A percentile compares a stretch with the other conserved stretches of the same genome.
Conservation (phyloP, 2,888 invertebrate species). For the Ptychoptera albimana region DNA sequence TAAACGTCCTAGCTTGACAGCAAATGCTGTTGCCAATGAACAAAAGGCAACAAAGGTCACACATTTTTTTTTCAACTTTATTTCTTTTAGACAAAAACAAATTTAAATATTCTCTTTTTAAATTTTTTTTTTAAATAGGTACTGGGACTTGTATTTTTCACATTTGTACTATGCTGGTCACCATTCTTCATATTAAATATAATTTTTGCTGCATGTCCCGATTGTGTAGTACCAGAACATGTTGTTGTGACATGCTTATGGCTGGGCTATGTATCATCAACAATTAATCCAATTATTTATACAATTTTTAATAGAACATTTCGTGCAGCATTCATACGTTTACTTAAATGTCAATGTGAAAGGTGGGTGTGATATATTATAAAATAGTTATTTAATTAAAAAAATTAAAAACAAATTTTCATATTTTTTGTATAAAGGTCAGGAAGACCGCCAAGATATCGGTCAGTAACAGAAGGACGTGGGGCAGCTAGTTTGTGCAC, state of each 20-base stretch:
- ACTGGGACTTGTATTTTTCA: slow-evolving; percentile 79
- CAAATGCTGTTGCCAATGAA: slow-evolving; percentile 75
- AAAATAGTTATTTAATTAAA: slow-evolving; percentile 1
- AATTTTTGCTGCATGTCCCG: slow-evolving; percentile 67
- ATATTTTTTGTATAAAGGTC: too few relatives aligned
- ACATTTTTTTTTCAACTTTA: too few relatives aligned
- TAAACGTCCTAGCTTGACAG: slow-evolving; percentile 53
- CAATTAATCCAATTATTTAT: slow-evolving; percentile 88
- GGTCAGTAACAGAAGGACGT: slow-evolving; percentile 52
- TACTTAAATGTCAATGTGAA: slow-evolving; percentile 59
- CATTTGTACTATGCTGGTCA: slow-evolving; percentile 85
- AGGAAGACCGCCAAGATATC: slow-evolving; percentile 51
- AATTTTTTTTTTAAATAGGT: slow-evolving; percentile 28
- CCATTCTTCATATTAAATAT: slow-evolving; percentile 85
- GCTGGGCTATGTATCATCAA: slow-evolving; percentile 84
- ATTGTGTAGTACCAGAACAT: slow-evolving; percentile 54
- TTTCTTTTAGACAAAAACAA: not conserved
- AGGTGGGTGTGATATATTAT: slow-evolving; percentile 34
- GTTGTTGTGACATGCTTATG: slow-evolving; percentile 67
- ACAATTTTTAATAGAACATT: slow-evolving; percentile 85
- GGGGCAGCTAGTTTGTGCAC: slow-evolving; percentile 56
- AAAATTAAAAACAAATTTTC: not conserved
- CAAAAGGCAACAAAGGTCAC: slow-evolving; percentile 78
- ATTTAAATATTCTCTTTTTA: not conserved
- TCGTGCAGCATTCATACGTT: slow-evolving; percentile 65